Evolutionary conservation across 2,113 vertebrate genomes (phyloP), one percentile per base, ranked within the genome.

Genomic region (Microcebus ravelobensis): DNA sequence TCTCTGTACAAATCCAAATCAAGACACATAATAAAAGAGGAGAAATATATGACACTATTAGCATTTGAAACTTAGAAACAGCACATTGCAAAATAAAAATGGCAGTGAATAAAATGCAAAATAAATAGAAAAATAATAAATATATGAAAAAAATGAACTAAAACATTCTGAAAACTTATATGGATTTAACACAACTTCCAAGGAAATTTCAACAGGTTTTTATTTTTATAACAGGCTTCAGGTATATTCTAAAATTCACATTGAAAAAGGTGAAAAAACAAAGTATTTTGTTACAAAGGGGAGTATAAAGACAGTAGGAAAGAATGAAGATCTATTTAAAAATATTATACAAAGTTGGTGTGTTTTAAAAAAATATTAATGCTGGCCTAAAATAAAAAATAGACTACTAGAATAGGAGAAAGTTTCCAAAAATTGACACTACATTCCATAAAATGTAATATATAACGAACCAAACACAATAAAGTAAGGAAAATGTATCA

Each of bases 221-320:
- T 57, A 7, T 87, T 84, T 96, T 76, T 93, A 10, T 80, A 74
- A 85, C 7, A 85, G 29, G 8, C 63, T 91, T 91, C 42, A 80
- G 12, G 14, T 85, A 93, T 39, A 93, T 39, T 77, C 65, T 94
- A 86, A 96, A 97, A 89, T 79, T 91, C 31, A 63, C 52, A 86
- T 5, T 27, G 29, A 91, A 96, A 93, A 73, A n/a, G 20, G 34
- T 61, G 23, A 68, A 14, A 65, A 79, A 89, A 71, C 31, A 74
- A 65, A 73, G 27, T 29, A 61, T 55, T 85, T 15, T 96, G 15
- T 67, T 92, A 92, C 29, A 79, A 42, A 88, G 14, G 55, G 42
- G 13, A 59, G 61, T 90, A 61, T 1, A 96, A 36, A n/a, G 31
- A 91, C 20, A 57, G 1, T 36, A 90, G 68, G 63, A 94, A 39